Evolutionary conservation across 92 coral and sea anemone genomes (phyloP).

Genomic region (Ricordea florida): DNA sequence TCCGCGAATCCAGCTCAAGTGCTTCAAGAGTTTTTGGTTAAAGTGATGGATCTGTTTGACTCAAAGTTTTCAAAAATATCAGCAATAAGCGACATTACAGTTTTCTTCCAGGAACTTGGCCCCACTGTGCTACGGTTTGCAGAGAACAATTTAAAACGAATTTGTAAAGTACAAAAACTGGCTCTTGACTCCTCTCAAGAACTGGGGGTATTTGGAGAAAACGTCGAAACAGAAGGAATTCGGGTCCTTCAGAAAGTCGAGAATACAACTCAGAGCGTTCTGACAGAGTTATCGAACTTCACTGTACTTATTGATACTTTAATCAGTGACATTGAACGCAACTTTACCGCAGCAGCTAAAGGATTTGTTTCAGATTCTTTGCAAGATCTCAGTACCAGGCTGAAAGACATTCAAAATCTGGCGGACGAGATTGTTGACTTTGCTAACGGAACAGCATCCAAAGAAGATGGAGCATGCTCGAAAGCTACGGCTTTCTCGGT

Average conservation of each 20-base stretch:
- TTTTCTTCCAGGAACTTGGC: constrained; percentile 81
- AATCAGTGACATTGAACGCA: constrained; percentile 68
- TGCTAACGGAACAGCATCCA: constrained; percentile 78
- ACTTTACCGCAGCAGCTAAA: constrained; percentile 70
- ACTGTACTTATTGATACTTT: constrained; percentile 79
- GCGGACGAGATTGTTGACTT: constrained; percentile 83
- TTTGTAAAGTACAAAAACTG: constrained; percentile 74
- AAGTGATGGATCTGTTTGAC: constrained; percentile 55
- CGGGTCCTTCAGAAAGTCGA: constrained; percentile 62
- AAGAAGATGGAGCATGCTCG: constrained; percentile 74
- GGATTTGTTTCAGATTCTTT: constrained; percentile 72
- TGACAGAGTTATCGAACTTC: constrained; percentile 74
- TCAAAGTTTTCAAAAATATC: constrained; percentile 64
- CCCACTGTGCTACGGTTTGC: constrained; percentile 63
- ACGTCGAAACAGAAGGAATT: constrained; percentile 72
- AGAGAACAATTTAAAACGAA: constrained; percentile 54
- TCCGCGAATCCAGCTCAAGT: constrained; percentile 60
- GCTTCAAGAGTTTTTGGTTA: constrained; percentile 66
- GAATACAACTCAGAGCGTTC: constrained; percentile 68
- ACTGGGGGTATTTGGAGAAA: constrained; percentile 74
- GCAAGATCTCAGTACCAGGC: constrained; percentile 63
- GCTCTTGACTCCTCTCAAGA: constrained; percentile 77
- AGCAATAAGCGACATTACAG: constrained; percentile 87
- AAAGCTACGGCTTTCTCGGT: constrained; percentile 82
- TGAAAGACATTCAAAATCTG: constrained; percentile 65